These are phyloP conservation scores for Psittacula echo DNA, from an alignment of 2,797 vertebrate species.

Conservation along the genomic window DNA sequence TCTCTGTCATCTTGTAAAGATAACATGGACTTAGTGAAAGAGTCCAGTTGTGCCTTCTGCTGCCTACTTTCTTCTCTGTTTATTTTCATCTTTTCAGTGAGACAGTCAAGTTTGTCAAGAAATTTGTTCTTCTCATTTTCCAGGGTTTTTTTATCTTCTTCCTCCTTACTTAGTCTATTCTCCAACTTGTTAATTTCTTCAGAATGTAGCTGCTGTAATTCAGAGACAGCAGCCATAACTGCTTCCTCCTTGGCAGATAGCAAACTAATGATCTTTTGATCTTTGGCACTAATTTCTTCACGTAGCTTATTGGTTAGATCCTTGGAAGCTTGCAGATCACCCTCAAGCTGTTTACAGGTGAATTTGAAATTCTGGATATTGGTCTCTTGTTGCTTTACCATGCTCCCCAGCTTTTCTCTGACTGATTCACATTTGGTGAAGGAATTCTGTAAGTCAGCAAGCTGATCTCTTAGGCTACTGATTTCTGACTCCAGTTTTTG, in stretches of 20 bases:
- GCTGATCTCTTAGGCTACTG: constrained; percentile 76
- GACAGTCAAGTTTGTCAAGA: constrained; percentile 74
- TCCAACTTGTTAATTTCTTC: constrained; percentile 84
- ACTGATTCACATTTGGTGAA: constrained; percentile 79
- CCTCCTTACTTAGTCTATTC: constrained; percentile 68
- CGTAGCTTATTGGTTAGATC: constrained; percentile 85
- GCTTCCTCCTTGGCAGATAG: constrained; percentile 91
- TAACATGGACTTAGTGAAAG: constrained; percentile 94
- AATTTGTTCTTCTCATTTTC: constrained; percentile 84
- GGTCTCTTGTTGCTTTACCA: constrained; percentile 83
- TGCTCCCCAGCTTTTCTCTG: constrained; percentile 73
- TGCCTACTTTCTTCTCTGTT: constrained; percentile 82
- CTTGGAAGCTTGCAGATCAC: constrained; percentile 89
- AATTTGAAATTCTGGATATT: constrained; percentile 85
- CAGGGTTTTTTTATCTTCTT: constrained; percentile 79
- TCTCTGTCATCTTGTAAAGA: constrained; percentile 95
- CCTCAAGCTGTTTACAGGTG: constrained; percentile 87
- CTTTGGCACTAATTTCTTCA: constrained; percentile 85
- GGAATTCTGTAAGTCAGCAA: constrained; percentile 81
- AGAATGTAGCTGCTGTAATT: constrained; percentile 79
- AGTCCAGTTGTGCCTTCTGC: constrained; percentile 85
- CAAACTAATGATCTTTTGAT: constrained; percentile 88
- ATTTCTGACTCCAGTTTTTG: constrained; percentile 79
- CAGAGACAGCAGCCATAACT: constrained; percentile 74
- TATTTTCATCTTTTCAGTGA: constrained; percentile 80